These are phyloP conservation scores for Nycteola revayana DNA, from an alignment of 2,888 invertebrate species.

Conservation along the genomic window DNA sequence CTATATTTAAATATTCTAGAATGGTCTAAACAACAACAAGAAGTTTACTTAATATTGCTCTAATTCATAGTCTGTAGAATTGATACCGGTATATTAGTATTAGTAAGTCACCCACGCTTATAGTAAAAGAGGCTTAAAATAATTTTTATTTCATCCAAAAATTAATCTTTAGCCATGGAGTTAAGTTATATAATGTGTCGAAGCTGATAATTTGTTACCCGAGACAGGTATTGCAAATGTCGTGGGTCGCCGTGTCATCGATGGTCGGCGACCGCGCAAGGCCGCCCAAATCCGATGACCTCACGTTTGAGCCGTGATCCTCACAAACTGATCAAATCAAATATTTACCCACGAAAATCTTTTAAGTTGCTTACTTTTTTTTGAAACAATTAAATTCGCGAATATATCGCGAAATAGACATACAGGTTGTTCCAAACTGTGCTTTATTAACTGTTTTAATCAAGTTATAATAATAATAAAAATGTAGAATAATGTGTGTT, in stretches of 20 bases:
- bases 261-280: conserved; percentile 78
- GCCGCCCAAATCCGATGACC: conserved; percentile 75
- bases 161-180: too few relatives aligned
- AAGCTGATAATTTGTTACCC: conserved; percentile 28
- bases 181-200: conserved; percentile 17
- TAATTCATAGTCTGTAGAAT: too few relatives aligned
- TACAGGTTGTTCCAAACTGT: too few relatives aligned
- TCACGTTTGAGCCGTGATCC: conserved; percentile 47
- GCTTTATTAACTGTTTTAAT: too few relatives aligned
- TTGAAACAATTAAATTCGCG: conserved; percentile 13
- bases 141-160: too few relatives aligned
- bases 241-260: conserved; percentile 59
- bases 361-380: conserved; percentile 16
- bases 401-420: too few relatives aligned
- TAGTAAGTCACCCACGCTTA: conserved; percentile 30
- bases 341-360: conserved; percentile 24
- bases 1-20: too few relatives aligned
- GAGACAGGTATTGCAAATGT: conserved; percentile 51
- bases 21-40: too few relatives aligned
- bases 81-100: too few relatives aligned
- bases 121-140: conserved; percentile 9
- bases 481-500: too few relatives aligned
- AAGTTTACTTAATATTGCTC: too few relatives aligned
- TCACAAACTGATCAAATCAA: conserved; percentile 40
- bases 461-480: too few relatives aligned